phyloP scores from a whole-genome alignment of 2,888 invertebrate species.

The Ennomos fuscantarius region DNA sequence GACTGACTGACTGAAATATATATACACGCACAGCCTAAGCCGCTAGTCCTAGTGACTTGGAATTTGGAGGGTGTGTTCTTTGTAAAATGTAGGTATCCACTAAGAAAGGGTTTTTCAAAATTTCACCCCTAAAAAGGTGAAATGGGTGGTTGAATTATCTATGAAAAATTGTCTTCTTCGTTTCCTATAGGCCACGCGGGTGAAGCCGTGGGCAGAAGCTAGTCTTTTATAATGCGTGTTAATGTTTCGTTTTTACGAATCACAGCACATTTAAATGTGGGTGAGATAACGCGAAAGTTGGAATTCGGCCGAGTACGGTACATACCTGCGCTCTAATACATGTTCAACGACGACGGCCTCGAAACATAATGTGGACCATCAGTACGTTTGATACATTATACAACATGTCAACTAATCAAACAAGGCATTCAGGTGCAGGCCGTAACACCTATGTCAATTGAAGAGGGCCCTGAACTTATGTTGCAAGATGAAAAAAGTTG shows the following conservation, averaged over 20 bases:
- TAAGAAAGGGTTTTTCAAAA: too few relatives aligned
- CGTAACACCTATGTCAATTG: conserved; percentile 36
- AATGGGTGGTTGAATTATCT: too few relatives aligned
- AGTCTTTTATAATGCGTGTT: conserved; percentile 8
- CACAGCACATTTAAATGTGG: conserved; percentile 59
- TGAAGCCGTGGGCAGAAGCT: too few relatives aligned
- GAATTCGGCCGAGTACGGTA: conserved; percentile 77
- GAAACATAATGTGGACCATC: conserved; percentile 32
- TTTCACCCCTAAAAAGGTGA: too few relatives aligned
- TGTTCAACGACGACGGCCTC: conserved; percentile 36
- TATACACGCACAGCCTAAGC: too few relatives aligned
- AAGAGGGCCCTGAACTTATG: conserved; percentile 29
- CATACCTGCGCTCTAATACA: conserved; percentile 40
- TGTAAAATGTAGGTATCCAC: too few relatives aligned
- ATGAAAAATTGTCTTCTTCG: too few relatives aligned
- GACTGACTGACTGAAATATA: too few relatives aligned
- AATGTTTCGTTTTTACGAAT: conserved; percentile 50
- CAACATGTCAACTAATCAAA: conserved; percentile 28
- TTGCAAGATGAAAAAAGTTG: not conserved
- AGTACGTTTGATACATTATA: conserved; percentile 33
- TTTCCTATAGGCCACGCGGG: too few relatives aligned
- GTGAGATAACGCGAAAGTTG: conserved; percentile 72
- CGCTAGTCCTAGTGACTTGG: too few relatives aligned
- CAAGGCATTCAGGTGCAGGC: conserved; percentile 12
- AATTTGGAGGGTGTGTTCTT: too few relatives aligned